Conservation (phyloP, 2,888 invertebrate genomes). For the Agrotis ipsilon region DNA sequence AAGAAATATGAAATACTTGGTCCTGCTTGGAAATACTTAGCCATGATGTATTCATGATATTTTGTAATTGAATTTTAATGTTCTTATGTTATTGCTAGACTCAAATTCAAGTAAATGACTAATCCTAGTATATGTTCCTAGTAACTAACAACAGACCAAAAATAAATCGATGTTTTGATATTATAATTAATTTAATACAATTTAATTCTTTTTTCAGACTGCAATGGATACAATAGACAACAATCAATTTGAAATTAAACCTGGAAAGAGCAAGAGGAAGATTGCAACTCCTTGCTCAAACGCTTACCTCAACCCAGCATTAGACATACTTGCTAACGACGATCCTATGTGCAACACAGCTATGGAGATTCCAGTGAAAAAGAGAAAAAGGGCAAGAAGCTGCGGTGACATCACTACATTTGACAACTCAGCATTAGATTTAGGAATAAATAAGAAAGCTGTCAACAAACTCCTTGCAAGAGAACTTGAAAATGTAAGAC, state of each 20-base stretch:
- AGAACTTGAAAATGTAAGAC: conserved; percentile 86
- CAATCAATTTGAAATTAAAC: conserved; percentile 87
- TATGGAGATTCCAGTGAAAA: conserved; percentile 87
- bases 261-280: conserved; percentile 83
- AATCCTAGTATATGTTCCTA: no score
- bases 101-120: background rate
- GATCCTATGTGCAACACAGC: conserved; percentile 88
- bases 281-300: conserved; percentile 80
- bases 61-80: no score
- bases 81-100: background rate
- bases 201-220: conserved; percentile 49
- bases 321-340: conserved; percentile 86
- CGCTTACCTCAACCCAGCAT: conserved; percentile 85
- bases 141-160: background rate
- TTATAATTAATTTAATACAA: background rate
- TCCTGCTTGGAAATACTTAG: background rate
- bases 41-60: background rate
- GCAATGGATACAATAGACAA: conserved; percentile 84
- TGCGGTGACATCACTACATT: conserved; percentile 81
- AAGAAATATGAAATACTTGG: background rate
- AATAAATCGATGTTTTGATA: no score
- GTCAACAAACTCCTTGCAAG: conserved; percentile 82
- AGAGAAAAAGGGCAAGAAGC: conserved; percentile 83
- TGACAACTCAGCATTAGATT: conserved; percentile 86
- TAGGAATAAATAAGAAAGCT: conserved; percentile 81